Conservation (phyloP, 2,797 vertebrate genomes). For the Sebastolobus alascanus region DNA sequence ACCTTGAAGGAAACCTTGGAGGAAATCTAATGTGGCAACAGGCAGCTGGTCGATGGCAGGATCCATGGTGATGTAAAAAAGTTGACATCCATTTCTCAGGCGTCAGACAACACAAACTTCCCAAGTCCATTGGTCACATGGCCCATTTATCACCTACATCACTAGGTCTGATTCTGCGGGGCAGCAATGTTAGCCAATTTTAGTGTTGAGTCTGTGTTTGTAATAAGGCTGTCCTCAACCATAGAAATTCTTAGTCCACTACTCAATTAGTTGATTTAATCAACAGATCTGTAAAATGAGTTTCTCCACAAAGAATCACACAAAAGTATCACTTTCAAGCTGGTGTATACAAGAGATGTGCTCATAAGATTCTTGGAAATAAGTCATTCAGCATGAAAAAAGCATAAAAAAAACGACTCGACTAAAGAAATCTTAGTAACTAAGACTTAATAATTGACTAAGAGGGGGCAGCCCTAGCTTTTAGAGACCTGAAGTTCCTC, state of each 20-base stretch:
- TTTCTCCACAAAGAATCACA: no score
- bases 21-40: conserved; percentile 11
- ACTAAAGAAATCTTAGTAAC: no score
- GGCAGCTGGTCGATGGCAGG: conserved; percentile 1
- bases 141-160: not conserved
- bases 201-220: not conserved
- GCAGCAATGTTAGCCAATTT: not conserved
- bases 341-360: no score
- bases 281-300: no score
- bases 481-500: not conserved
- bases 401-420: no score
- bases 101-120: conserved; percentile 1
- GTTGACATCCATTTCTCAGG: not conserved
- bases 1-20: not conserved
- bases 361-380: no score
- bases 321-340: no score
- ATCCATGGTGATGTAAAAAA: conserved; percentile 5
- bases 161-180: not conserved
- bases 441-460: no score
- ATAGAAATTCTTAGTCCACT: no score
- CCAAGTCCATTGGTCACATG: not conserved
- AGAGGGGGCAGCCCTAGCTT: not conserved
- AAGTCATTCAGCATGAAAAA: no score
- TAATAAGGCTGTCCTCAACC: no score
- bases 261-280: no score